Percentiles rank a stretch among this genome's conserved stretches.
phyloP scores from a whole-genome alignment of 2,888 invertebrate species.

The Luperina testacea region DNA sequence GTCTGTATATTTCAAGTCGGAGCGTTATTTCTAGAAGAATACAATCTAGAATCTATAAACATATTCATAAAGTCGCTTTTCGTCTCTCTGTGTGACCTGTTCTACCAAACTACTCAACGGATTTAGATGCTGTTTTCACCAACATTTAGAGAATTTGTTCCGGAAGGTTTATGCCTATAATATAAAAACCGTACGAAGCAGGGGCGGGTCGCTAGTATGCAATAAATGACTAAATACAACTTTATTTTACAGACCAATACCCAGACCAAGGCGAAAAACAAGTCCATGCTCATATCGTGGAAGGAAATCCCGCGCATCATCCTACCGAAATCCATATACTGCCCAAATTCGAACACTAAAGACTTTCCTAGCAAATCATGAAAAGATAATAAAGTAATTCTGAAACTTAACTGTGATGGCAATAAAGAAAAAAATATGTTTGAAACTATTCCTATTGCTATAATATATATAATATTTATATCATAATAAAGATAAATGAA shows the following conservation, averaged over 20 bases:
- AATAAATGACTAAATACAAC: conserved; percentile 6
- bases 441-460: conserved; percentile 13
- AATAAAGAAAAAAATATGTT: conserved; percentile 17
- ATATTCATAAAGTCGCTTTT: background rate
- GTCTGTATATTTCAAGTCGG: background rate
- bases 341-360: conserved; percentile 74
- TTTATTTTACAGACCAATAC: conserved; percentile 72
- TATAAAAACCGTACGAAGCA: background rate
- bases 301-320: conserved; percentile 81
- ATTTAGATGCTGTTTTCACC: background rate
- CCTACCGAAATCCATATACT: conserved; percentile 77
- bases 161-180: background rate
- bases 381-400: conserved; percentile 16
- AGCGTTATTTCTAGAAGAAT: no score
- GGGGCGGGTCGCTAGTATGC: no score
- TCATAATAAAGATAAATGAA: conserved; percentile 39
- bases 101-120: background rate
- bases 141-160: background rate
- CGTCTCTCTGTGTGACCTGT: background rate
- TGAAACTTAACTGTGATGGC: conserved; percentile 32
- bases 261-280: conserved; percentile 71
- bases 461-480: conserved; percentile 12
- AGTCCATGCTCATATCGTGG: conserved; percentile 79
- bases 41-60: no score
- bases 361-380: conserved; percentile 72